Evolutionary conservation across 2,888 invertebrate species (phyloP).

Genomic region (Ashinkailepas kermadecensis): DNA sequence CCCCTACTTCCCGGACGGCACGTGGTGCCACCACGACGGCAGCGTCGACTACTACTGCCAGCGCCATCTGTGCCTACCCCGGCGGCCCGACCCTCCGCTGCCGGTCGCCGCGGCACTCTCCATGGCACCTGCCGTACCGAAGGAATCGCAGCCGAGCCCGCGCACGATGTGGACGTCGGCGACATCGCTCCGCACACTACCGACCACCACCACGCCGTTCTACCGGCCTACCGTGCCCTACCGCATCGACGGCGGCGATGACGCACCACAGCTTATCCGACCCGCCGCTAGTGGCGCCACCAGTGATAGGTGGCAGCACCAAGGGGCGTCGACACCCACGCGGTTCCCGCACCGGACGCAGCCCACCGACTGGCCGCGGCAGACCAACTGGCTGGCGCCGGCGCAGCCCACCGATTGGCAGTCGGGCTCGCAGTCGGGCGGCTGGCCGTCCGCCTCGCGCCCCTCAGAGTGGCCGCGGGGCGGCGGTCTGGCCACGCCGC

Average conservation of each 20-base stretch:
- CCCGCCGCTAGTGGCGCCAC: background rate
- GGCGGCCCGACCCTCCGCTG: conserved; percentile 13
- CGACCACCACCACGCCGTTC: background rate
- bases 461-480: background rate
- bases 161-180: background rate
- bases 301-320: background rate
- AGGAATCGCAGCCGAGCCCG: no score
- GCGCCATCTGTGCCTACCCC: conserved; percentile 56
- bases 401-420: conserved; percentile 3
- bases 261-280: background rate
- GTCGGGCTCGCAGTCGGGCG: background rate
- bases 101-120: background rate
- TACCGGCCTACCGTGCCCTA: background rate
- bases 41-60: conserved; percentile 58
- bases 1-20: conserved; percentile 68
- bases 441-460: background rate
- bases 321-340: background rate
- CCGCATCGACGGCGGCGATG: background rate
- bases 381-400: conserved; percentile 1
- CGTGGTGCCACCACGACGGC: conserved; percentile 65
- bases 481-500: background rate
- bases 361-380: conserved; percentile 28
- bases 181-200: conserved; percentile 18
- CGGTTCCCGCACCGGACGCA: background rate
- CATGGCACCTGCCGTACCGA: background rate